Conservation (phyloP, 2,888 invertebrate genomes). For the Microdon myrmicae region DNA sequence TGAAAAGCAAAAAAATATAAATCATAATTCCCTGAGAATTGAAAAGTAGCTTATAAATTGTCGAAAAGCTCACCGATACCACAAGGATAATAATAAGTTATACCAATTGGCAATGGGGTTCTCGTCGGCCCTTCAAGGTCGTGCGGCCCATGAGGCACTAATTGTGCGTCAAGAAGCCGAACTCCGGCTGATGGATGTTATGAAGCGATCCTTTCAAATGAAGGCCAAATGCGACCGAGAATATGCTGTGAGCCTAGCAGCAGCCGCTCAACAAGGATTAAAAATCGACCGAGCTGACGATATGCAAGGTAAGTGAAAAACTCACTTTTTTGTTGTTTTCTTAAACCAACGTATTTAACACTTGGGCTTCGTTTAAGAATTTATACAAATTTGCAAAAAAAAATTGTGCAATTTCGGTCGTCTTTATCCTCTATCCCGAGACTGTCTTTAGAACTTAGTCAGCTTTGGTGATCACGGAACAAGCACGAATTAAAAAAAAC, state of each 20-base stretch:
- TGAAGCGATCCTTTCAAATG: constrained; percentile 85
- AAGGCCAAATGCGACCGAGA: constrained; percentile 93
- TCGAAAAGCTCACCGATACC: no score
- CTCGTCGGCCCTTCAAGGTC: constrained; percentile 86
- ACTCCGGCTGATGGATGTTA: constrained; percentile 88
- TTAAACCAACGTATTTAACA: no score
- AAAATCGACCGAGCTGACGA: constrained; percentile 76
- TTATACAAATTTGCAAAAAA: no score
- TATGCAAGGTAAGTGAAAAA: constrained; percentile 62
- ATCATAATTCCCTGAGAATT: constrained; percentile 27
- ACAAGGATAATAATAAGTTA: constrained; percentile 30
- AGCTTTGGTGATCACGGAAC: no score
- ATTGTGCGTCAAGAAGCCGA: constrained; percentile 92
- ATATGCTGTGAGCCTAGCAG: constrained; percentile 84
- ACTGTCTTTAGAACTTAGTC: no score
- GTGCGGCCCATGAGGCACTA: constrained; percentile 90
- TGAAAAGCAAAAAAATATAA: constrained; percentile 1
- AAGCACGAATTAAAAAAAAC: no score
- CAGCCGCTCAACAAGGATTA: constrained; percentile 84
- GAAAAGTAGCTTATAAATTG: no score
- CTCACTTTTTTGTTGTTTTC: no score
- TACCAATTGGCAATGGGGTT: constrained; percentile 76
- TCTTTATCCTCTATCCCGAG: no score
- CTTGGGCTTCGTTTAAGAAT: no score
- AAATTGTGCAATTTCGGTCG: no score